phyloP scores from a whole-genome alignment of 2,113 vertebrate genomes.

The Numida meleagris region DNA sequence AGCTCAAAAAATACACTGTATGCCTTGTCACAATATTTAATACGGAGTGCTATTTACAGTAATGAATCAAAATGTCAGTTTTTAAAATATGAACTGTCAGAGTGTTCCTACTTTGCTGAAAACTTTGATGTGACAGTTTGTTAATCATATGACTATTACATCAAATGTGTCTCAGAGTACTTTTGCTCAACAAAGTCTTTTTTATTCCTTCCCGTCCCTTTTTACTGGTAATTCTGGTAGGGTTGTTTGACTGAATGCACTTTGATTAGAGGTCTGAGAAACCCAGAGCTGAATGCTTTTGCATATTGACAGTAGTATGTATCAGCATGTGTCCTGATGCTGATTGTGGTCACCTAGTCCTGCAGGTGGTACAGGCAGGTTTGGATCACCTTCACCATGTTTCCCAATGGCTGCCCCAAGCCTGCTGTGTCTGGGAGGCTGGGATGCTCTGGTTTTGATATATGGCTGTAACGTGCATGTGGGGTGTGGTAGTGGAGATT shows the following conservation, averaged over 20 bases:
- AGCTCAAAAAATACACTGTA: slow-evolving; percentile 62
- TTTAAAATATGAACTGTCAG: slow-evolving; percentile 85
- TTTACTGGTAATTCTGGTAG: slow-evolving; percentile 55
- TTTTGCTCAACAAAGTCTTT: slow-evolving; percentile 63
- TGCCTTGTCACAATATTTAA: slow-evolving; percentile 86
- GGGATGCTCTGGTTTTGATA: background rate
- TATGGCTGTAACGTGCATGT: background rate
- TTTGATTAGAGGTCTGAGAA: background rate
- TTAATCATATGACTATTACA: slow-evolving; percentile 82
- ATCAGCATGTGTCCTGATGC: background rate
- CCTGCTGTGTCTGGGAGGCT: background rate
- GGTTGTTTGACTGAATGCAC: slow-evolving; percentile 17
- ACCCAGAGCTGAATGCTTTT: background rate
- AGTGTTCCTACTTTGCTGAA: slow-evolving; percentile 78
- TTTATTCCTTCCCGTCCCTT: slow-evolving; percentile 57
- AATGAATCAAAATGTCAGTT: slow-evolving; percentile 86
- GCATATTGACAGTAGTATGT: background rate
- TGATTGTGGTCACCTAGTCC: background rate
- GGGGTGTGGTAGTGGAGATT: background rate
- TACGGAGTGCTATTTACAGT: slow-evolving; percentile 81
- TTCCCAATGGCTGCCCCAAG: background rate
- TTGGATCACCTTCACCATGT: background rate
- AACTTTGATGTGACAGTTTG: slow-evolving; percentile 84
- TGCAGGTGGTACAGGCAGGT: background rate
- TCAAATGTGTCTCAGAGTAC: slow-evolving; percentile 71